Evolutionary conservation across 2,888 invertebrate genomes (phyloP).

Genomic region (Zelleria hepariella): DNA sequence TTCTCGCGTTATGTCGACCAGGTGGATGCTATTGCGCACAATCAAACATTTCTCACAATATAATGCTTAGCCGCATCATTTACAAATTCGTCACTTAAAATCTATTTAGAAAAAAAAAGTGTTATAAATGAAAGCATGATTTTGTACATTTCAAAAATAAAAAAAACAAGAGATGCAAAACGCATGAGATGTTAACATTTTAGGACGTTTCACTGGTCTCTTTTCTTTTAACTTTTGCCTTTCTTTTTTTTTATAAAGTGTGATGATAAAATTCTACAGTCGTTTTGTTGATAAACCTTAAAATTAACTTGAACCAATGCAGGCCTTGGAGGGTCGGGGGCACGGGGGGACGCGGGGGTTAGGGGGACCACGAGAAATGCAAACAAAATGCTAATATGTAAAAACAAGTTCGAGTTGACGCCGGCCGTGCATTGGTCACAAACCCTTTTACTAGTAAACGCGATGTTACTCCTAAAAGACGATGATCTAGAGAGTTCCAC

Average conservation of each 20-base stretch:
- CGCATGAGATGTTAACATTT: background rate
- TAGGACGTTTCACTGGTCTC: slow-evolving; percentile 22
- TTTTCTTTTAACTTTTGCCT: slow-evolving; percentile 24
- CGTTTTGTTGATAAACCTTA: slow-evolving; percentile 55
- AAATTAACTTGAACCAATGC: slow-evolving; percentile 57
- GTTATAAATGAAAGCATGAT: slow-evolving; percentile 65
- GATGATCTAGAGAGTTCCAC: background rate
- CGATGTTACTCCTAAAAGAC: background rate
- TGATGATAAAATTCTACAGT: slow-evolving; percentile 70
- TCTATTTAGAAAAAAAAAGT: slow-evolving; percentile 56
- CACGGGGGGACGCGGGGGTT: slow-evolving; percentile 13
- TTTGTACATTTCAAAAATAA: slow-evolving; percentile 68
- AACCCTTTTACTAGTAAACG: background rate
- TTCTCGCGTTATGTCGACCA: slow-evolving; percentile 48
- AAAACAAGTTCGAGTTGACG: background rate
- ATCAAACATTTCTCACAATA: slow-evolving; percentile 20
- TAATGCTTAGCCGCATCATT: slow-evolving; percentile 43
- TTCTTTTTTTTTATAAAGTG: slow-evolving; percentile 39
- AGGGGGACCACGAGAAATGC: slow-evolving; percentile 31
- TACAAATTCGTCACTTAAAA: slow-evolving; percentile 65
- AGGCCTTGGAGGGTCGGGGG: slow-evolving; percentile 21
- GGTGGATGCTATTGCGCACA: slow-evolving; percentile 38
- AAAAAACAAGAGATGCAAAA: slow-evolving; percentile 29
- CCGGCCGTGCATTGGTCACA: background rate
- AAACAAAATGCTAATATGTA: slow-evolving; percentile 37